Base-by-base conservation (phyloP, 2,888 invertebrate genomes). In the Xanthorhoe spadicearia region DNA sequence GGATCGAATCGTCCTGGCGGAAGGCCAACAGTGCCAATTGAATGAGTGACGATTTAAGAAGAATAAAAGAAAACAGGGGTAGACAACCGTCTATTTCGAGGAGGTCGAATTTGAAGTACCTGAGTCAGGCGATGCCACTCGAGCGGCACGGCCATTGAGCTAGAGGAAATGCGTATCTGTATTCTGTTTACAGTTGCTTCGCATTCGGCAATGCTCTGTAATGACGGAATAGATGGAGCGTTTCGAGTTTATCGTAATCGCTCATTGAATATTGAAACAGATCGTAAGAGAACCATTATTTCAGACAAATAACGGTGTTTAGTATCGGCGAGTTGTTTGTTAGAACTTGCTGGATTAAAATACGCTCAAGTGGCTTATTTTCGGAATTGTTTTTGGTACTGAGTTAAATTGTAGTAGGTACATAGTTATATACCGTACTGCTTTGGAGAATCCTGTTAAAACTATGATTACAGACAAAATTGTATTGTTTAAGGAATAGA, bases 111-210 rank as follows among this genome's bases (percentile, higher is more conserved):
- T 81, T 88, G 85, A 88, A 91, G 91, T 82, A 81, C 83, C 88
- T 89, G 92, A 92, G 79, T 92, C 90, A 91, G 87, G 77, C 86
- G 86, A 88, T 90, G 86, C 78, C 86, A 87, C 89, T 91, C 82
- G 89, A 89, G 74, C 77, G 77, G 80, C 69, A 78, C 80, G 80
- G 81, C 81, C 85, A 88, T 88, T 87, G 86, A 87, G 80, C 83
- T 85, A 84, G 84, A 87, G 87, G 86, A 88, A 87, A 90, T 82
- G 84, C 79, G 84, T 82, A 82, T 85, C 83, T 85, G 81, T 84
- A 85, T 83, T 85, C 83, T 85, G 81, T 84, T 85, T 83, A 82
- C 80, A 82, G 84, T 85, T 84, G 77, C 69, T 65, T 48, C 48
- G 74, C 69, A 72, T 79, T 80, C 74, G 74, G 80, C 73, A 75